Evolutionary conservation across 2,797 vertebrate species (phyloP).

Genomic region (Chelidonichthys spinosus): DNA sequence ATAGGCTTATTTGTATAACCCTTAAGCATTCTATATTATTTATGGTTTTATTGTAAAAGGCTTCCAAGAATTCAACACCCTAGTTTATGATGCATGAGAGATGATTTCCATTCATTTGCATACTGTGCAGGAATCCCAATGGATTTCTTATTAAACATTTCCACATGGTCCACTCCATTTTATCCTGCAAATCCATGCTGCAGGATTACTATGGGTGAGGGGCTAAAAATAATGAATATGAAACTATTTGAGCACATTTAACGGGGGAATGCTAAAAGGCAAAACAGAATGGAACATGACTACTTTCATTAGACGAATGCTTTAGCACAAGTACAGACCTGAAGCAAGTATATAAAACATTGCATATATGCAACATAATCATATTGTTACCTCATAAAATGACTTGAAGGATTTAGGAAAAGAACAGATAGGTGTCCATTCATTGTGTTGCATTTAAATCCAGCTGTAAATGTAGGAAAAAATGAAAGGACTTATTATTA

Average conservation of each 20-base stretch:
- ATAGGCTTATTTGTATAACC: conserved; percentile 24
- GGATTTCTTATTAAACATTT: conserved; percentile 75
- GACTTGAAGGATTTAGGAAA: neutral
- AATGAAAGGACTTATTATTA: neutral
- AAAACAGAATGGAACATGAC: neutral
- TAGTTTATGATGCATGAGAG: conserved; percentile 59
- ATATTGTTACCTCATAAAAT: neutral
- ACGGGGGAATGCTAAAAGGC: conserved; percentile 40
- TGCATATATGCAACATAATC: neutral
- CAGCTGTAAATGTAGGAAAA: neutral
- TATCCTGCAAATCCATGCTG: conserved; percentile 63
- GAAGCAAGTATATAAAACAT: neutral
- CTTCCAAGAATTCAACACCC: conserved; percentile 49
- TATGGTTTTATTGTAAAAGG: conserved; percentile 60
- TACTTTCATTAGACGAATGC: conserved; percentile 17
- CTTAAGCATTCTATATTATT: conserved; percentile 54
- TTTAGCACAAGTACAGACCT: conserved; percentile 7
- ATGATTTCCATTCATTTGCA: conserved; percentile 68
- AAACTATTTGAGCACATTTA: conserved; percentile 44
- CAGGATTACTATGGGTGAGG: conserved; percentile 66
- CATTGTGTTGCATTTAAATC: neutral
- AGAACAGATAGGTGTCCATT: neutral
- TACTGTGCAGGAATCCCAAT: conserved; percentile 51
- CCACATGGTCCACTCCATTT: conserved; percentile 67
- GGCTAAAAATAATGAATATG: conserved; percentile 63